Evolutionary conservation across 2,888 invertebrate genomes (phyloP), one percentile per base, ranked within the genome.

Genomic region (Ecliptopera silaceata): DNA sequence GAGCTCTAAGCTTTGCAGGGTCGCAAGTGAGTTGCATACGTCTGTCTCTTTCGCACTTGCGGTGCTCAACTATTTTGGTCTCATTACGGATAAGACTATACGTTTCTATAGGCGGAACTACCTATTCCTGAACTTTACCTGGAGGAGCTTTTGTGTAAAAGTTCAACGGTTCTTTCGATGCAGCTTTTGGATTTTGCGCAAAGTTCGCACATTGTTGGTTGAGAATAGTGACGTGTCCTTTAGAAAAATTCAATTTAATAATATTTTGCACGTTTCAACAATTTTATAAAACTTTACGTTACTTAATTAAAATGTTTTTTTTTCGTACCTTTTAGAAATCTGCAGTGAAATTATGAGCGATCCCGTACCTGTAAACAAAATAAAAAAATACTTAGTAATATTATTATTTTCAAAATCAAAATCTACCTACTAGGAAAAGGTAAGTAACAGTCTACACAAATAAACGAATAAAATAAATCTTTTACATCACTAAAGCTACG

Each of bases 141-240:
- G 90, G 86, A 26, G 26, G 87, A 80, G 88, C 88, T 88, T 90
- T 91, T 91, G 90, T 88, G 80, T 86, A 84, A 84, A 88, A 90
- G 88, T 89, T 89, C 85, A 88, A 86, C 77, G 87, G 79, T 88
- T 86, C 86, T 88, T 88, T 79, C 68, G 74, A 77, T 84, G 84
- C 86, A 86, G 79, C 86, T 58, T 59, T 26, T 47, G 74, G 82
- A 86, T 86, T 86, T 85, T 79, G 77, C 74, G 72, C 78, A 75
- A 74, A 63, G 59, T 64, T 63, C 20, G 58, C 63, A 60, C 64
- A 43, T 59, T 59, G 54, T 66, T 57, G 54, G 63, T 51, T 39
- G 49, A 56, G 43, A 58, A 64, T 55, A 51, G 62, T 59, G 51
- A 36, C 57, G 50, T 41, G 41, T 57, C 47, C 44, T 55, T 61